Percentiles rank a stretch among this genome's conserved stretches.
Conservation (phyloP, 2,113 vertebrate genomes). For the Holacanthus passer region DNA sequence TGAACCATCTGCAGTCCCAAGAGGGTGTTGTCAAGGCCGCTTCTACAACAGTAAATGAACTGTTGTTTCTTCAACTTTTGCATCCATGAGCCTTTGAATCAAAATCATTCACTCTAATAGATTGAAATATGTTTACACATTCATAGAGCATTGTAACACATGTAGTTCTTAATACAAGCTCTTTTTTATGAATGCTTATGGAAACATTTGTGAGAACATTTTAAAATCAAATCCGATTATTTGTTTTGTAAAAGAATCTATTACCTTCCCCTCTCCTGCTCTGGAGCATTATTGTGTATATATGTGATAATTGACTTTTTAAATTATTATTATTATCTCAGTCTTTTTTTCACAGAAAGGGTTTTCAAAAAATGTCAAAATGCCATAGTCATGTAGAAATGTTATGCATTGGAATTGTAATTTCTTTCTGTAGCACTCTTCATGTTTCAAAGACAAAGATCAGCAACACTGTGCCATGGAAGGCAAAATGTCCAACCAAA, state of each 20-base stretch:
- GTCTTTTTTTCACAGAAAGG: no score
- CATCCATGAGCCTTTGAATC: not conserved
- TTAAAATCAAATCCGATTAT: no score
- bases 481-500: not conserved
- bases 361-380: not conserved
- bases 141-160: no score
- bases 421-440: constrained; percentile 2
- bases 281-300: no score
- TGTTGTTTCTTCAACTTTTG: not conserved
- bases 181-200: no score
- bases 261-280: not conserved
- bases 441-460: constrained; percentile 6
- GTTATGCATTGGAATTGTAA: not conserved
- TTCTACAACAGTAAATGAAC: not conserved
- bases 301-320: no score
- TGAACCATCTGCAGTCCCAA: constrained; percentile 38
- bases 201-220: no score
- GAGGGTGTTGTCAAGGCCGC: constrained; percentile 2
- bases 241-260: no score
- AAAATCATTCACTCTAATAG: no score
- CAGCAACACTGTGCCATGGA: not conserved
- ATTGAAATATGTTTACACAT: no score
- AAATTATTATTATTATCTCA: no score
- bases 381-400: not conserved
- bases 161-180: no score